Percentiles rank a stretch among this genome's conserved stretches.
Conservation (phyloP, 2,113 vertebrate species). For the Leucopternis melanops region DNA sequence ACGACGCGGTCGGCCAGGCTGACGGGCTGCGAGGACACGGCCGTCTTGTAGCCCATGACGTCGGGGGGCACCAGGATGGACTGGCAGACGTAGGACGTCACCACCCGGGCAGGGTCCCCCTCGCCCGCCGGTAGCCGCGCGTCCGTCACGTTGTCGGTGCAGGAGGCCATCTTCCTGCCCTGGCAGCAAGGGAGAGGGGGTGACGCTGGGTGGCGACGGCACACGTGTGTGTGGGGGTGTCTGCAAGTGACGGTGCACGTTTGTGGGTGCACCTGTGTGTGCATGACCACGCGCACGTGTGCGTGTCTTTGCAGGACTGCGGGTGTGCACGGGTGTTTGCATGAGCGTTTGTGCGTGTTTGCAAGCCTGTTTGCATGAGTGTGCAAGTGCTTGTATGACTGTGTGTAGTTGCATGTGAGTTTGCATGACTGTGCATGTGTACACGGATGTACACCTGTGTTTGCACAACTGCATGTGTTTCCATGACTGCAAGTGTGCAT, state of each 20-base stretch:
- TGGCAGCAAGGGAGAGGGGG: neutral
- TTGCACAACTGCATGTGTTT: neutral
- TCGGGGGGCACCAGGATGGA: slow-evolving; percentile 83
- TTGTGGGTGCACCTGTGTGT: too few species aligned
- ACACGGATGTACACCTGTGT: neutral
- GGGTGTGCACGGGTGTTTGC: too few species aligned
- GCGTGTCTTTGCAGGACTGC: neutral
- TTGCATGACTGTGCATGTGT: neutral
- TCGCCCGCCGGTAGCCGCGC: slow-evolving; percentile 51
- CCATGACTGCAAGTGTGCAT: neutral
- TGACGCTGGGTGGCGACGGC: too few species aligned
- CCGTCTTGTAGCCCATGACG: slow-evolving; percentile 73
- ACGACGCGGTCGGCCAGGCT: slow-evolving; percentile 81
- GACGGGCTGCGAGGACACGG: slow-evolving; percentile 86
- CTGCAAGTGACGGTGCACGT: too few species aligned
- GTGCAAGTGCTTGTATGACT: too few species aligned
- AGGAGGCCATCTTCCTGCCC: slow-evolving; percentile 76
- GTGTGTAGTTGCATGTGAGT: too few species aligned
- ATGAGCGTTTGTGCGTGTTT: neutral
- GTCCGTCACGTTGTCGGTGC: slow-evolving; percentile 85
- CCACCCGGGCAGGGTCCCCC: slow-evolving; percentile 46
- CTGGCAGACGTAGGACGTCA: slow-evolving; percentile 83
- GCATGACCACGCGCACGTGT: too few species aligned
- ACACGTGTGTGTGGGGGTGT: too few species aligned
- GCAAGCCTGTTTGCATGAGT: rapidly evolving